Evolutionary conservation across 2,888 invertebrate genomes (phyloP).

Genomic region (Conomelus anceps): DNA sequence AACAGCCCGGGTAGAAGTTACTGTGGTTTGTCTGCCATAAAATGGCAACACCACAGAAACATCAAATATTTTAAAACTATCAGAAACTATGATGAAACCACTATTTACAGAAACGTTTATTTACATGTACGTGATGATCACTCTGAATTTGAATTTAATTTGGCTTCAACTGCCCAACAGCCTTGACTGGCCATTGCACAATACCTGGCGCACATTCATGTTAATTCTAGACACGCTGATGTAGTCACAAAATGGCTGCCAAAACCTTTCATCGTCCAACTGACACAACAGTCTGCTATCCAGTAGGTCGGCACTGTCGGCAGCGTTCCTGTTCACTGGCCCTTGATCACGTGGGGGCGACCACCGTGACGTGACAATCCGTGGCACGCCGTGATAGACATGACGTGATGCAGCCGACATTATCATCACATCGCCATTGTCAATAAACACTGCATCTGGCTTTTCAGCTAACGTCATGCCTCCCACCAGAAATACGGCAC

Average conservation of each 20-base stretch:
- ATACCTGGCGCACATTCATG: conserved; percentile 87
- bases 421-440: conserved; percentile 84
- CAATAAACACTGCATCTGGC: conserved; percentile 64
- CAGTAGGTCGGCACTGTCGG: conserved; percentile 41
- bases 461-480: conserved; percentile 61
- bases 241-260: conserved; percentile 43
- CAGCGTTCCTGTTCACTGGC: too few species aligned
- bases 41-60: too few species aligned
- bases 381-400: conserved; percentile 91
- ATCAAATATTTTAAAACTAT: too few species aligned
- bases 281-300: neutral
- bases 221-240: conserved; percentile 75
- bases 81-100: too few species aligned
- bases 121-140: too few species aligned
- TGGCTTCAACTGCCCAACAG: neutral
- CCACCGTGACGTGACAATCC: conserved; percentile 54
- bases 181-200: conserved; percentile 1
- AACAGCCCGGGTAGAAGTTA: too few species aligned
- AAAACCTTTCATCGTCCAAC: neutral
- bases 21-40: too few species aligned
- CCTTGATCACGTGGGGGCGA: conserved; percentile 26
- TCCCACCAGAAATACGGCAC: conserved; percentile 89
- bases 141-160: too few species aligned
- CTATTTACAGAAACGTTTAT: too few species aligned
- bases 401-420: conserved; percentile 80